A percentile compares a stretch with the other conserved stretches of the same genome.
Conservation (phyloP, 1,140 invertebrate genomes). For the Protaetia brevitarsis region DNA sequence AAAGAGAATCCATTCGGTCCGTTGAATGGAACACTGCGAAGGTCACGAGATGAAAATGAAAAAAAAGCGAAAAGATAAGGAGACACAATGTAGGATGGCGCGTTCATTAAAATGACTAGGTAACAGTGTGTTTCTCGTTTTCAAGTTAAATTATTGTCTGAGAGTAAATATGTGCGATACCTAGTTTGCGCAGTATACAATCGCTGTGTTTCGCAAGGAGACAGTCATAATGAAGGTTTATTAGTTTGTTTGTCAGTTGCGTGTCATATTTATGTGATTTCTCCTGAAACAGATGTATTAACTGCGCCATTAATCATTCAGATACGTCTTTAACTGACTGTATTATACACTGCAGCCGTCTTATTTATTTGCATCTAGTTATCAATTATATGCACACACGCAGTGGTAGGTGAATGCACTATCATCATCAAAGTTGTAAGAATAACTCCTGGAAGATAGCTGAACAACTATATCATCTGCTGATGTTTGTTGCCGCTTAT, state of each 20-base stretch:
- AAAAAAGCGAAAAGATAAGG: too few relatives aligned
- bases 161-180: slow-evolving; percentile 3
- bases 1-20: too few relatives aligned
- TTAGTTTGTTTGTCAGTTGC: slow-evolving; percentile 8
- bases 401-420: neutral
- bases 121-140: neutral
- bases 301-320: slow-evolving; percentile 3
- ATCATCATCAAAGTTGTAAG: too few relatives aligned
- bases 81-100: too few relatives aligned
- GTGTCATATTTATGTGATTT: slow-evolving; percentile 16
- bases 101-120: neutral
- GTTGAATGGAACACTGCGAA: too few relatives aligned
- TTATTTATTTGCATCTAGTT: slow-evolving; percentile 4
- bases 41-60: too few relatives aligned
- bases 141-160: slow-evolving; percentile 8
- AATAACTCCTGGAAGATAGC: too few relatives aligned
- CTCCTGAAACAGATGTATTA: slow-evolving; percentile 8
- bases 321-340: neutral
- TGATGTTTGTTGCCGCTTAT: too few relatives aligned
- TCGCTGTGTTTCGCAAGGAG: neutral
- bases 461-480: too few relatives aligned
- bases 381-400: neutral
- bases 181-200: neutral
- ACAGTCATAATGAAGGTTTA: slow-evolving; percentile 1
- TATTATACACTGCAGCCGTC: neutral